A percentile compares a stretch with the other conserved stretches of the same genome.
These are phyloP conservation scores for Parnassius glacialis DNA, from an alignment of 2,888 invertebrate species.

Conservation along the genomic window DNA sequence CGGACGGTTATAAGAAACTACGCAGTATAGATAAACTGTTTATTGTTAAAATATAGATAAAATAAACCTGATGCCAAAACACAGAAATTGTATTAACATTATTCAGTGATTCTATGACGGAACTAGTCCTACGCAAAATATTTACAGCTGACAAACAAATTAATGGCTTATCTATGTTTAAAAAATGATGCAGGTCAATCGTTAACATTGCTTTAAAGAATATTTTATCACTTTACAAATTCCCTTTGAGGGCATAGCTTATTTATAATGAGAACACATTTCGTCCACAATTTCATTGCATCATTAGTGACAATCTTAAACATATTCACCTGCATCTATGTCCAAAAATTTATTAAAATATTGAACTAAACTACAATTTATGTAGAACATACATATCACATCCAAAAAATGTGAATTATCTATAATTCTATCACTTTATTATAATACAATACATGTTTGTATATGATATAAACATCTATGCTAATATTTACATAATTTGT, in stretches of 20 bases:
- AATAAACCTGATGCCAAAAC: slow-evolving; percentile 78
- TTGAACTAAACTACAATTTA: slow-evolving; percentile 54
- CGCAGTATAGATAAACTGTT: slow-evolving; percentile 65
- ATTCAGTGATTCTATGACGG: slow-evolving; percentile 65
- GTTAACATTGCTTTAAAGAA: slow-evolving; percentile 57
- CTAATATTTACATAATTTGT: slow-evolving; percentile 65
- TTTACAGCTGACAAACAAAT: slow-evolving; percentile 73
- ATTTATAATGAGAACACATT: slow-evolving; percentile 60
- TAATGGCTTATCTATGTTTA: slow-evolving; percentile 54
- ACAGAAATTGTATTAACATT: slow-evolving; percentile 73
- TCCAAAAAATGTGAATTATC: slow-evolving; percentile 51
- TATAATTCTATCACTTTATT: slow-evolving; percentile 47
- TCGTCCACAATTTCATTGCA: slow-evolving; percentile 49
- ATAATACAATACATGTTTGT: slow-evolving; percentile 53
- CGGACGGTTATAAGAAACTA: slow-evolving; percentile 35
- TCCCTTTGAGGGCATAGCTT: slow-evolving; percentile 36
- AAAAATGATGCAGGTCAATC: slow-evolving; percentile 70
- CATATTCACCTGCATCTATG: slow-evolving; percentile 72
- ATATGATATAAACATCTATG: slow-evolving; percentile 55
- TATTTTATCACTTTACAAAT: slow-evolving; percentile 49
- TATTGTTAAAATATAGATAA: slow-evolving; percentile 80
- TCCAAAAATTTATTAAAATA: slow-evolving; percentile 43
- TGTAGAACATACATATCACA: slow-evolving; percentile 49
- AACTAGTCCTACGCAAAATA: slow-evolving; percentile 69
- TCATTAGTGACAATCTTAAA: slow-evolving; percentile 59